A percentile compares a stretch with the other conserved stretches of the same genome.
Evolutionary conservation across 2,113 vertebrate genomes (phyloP).

Genomic region (Mobula birostris): DNA sequence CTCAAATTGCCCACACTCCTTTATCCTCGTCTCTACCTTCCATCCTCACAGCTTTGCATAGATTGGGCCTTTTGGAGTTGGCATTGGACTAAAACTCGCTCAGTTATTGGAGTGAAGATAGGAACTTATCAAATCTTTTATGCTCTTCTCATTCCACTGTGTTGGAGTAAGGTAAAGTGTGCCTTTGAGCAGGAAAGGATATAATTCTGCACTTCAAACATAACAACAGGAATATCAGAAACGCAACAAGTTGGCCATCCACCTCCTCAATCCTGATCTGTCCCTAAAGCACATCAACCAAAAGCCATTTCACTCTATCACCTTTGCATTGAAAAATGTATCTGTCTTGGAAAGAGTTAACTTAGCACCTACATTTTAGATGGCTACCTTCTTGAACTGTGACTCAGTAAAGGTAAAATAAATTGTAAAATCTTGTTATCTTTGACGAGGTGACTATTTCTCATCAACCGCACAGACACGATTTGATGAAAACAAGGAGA

Average conservation of each 20-base stretch:
- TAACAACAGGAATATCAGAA: too few species aligned
- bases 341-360: too few species aligned
- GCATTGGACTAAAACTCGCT: neutral
- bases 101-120: neutral
- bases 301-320: too few species aligned
- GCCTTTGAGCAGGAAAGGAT: neutral
- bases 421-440: neutral
- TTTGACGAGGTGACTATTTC: neutral
- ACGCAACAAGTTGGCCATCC: too few species aligned
- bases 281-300: too few species aligned
- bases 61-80: neutral
- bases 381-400: too few species aligned
- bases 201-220: neutral
- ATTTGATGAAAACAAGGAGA: neutral
- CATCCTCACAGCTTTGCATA: neutral
- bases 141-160: neutral
- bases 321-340: too few species aligned
- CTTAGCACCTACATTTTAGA: too few species aligned
- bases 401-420: neutral
- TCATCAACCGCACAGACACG: neutral
- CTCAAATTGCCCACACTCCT: neutral
- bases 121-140: neutral
- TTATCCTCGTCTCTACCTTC: neutral
- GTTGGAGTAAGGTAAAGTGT: neutral
- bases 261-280: too few species aligned